Base-by-base conservation (phyloP, 1,140 invertebrate species). In the Acromyrmex echinatior region DNA sequence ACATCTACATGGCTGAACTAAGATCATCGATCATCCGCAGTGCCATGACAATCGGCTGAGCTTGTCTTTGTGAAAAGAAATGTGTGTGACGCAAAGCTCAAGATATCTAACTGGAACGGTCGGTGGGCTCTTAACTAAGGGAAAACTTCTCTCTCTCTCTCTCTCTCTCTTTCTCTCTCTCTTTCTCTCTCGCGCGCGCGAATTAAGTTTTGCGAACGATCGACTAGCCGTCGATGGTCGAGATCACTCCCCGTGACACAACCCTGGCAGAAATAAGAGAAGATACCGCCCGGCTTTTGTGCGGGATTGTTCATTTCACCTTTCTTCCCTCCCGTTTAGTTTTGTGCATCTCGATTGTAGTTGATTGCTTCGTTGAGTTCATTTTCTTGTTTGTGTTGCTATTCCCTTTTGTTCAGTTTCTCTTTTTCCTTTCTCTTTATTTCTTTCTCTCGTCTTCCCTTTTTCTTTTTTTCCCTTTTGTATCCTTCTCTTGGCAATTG, bases 241-340 rank as follows among this genome's bases (percentile, higher is more conserved):
- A 84, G 80, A 84, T 84, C 80, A 84, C 80, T 84, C 70, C 56
- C 70, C 80, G 80, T 84, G n/a, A 76, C 70, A 84, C 80, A 56
- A 84, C 56, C 70, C 80, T 76, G 80, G 80, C 70, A 84, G 80
- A 84, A 84, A 84, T 84, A 84, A 84, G 70, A 58, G 56, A 74
- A 25, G 70, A 84, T 84, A 84, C 70, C 80, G 80, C 39, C 63
- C 80, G 79, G 62, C 12, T 62, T 76, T 88, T 76, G 81, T 77
- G 60, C 84, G 81, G 73, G 58, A 77, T 76, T 78, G 82, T 88
- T 86, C 73, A 35, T 66, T 77, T 86, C 74, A 53, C 49, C 82
- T 68, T 56, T 70, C 73, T 86, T 51, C 35, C 12, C 35, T 84
- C 25, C 51, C 51, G 16, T 86, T 88, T 77, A 5, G 49, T 68